Evolutionary conservation across 2,113 vertebrate genomes (phyloP), one percentile per base, ranked within the genome.

Genomic region (Rhinolophus ferrumequinum): DNA sequence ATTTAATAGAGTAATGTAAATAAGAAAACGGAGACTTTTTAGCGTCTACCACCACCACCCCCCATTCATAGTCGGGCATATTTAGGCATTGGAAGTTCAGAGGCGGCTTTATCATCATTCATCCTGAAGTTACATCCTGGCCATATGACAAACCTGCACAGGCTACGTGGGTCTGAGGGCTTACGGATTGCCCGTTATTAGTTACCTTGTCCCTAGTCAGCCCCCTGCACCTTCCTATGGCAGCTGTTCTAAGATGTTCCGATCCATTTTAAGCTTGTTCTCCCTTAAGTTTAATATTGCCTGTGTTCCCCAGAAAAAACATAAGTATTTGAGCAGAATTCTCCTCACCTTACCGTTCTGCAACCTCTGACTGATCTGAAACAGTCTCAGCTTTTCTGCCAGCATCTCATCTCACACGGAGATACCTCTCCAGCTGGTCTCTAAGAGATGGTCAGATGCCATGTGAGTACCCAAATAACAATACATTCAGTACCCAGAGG

Each of bases 301-400:
- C 35, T 54, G 5, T 60, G 10, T 21, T 73, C 85, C 26, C 38
- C 28, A 50, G 76, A 93, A 72, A 91, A 85, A 70, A 92, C 5
- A 47, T 30, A 94, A 91, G 54, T 38, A 72, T 91, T 64, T 95
- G 52, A 91, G 52, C 58, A 79, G 64, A 84, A 88, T 93, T 93
- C 70, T 52, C 54, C 66, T 95, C 38, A 66, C 47, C 24, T 91
- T 26, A 56, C 41, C 41, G 73, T 83, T 72, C 18, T 28, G 15
- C 56, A 85, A 62, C n/a, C 66, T 93, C 38, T 85, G 64, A 69
- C 35, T 66, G 58, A 88, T 75, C 60, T 80, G 58, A 67, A 81
- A 67, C 41, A 66, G 30, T 44, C 21, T 70, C 79, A 64, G 33
- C 60, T 64, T 92, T 90, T 79, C 52, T 95, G 47, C n/a, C 33